Conservation (phyloP, 2,888 invertebrate genomes). For the Drepana falcataria region DNA sequence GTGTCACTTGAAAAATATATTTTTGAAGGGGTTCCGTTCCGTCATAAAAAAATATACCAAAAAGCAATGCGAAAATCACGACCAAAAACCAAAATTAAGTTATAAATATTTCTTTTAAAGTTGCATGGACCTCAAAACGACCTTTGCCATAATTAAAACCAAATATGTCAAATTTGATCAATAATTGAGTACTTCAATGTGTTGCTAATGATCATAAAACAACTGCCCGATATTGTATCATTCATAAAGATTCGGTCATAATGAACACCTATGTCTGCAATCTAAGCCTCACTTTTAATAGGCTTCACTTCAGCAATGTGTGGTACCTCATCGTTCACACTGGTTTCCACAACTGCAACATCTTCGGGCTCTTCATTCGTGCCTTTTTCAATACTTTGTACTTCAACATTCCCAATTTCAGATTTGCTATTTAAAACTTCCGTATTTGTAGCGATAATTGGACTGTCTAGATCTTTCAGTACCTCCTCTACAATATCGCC, state of each 20-base stretch:
- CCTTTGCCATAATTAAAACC: too few species aligned
- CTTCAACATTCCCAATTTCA: conserved; percentile 4
- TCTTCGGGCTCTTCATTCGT: conserved; percentile 2
- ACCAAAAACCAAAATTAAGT: too few species aligned
- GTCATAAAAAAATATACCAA: too few species aligned
- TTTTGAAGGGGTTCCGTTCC: too few species aligned
- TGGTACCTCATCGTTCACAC: conserved; percentile 30
- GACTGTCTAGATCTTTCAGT: conserved; percentile 18
- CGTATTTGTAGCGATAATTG: conserved; percentile 9
- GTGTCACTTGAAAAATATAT: too few species aligned
- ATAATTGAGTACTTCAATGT: background rate
- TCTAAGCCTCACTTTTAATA: conserved; percentile 23
- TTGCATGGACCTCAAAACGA: too few species aligned
- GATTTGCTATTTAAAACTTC: background rate
- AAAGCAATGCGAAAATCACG: too few species aligned
- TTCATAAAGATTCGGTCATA: too few species aligned
- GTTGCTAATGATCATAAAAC: background rate
- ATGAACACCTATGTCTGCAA: conserved; percentile 17
- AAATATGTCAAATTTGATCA: background rate
- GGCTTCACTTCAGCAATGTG: conserved; percentile 38
- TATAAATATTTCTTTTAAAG: too few species aligned
- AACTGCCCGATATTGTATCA: background rate
- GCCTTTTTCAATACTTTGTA: conserved; percentile 4
- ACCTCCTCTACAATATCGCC: conserved; percentile 21
- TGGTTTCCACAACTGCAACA: conserved; percentile 13